Base-by-base conservation (phyloP, 2,888 invertebrate genomes). In the Zonitis immaculata region DNA sequence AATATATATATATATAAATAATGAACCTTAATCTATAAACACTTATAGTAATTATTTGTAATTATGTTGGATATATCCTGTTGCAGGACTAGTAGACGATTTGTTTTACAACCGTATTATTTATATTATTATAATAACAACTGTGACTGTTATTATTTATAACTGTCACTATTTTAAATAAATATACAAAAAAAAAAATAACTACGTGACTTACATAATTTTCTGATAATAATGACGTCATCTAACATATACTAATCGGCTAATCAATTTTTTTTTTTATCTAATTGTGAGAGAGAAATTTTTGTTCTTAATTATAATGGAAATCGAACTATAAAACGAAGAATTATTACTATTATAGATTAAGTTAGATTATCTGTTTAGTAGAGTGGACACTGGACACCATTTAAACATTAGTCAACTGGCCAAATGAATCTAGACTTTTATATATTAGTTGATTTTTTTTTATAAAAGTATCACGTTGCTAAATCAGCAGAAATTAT, bases 161-260 rank as follows among this genome's bases (percentile, higher is more conserved):
- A 46, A 16, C 42, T 51, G 51, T 46, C 51, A 46, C 22, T 44
- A 49, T 49, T 49, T 44, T 49, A 49, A 52, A 52, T 52, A 32
- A 49, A 44, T 44, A 30, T 44, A 32, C 30, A 52, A 52, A 18
- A 39, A 18, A 35, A 35, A 45, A 52, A 52, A 52, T 30, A 47
- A 52, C 52, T 32, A 52, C 52, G 52, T 52, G 52, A 52, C 52
- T 52, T 44, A 44, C 44, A 49, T 35, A 44, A 49, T 49, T 52
- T 39, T 47, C 47, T 43, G 30, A 44, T 25, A n/a, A 45, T 39
- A 48, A 44, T 52, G 52, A 52, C 52, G 52, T 52, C 52, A 52
- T 35, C 26, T 35, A 39, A 30, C 30, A 20, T 26, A 30, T 45
- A 45, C 28, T 49, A 48, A 48, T 52, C 39, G 42, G 26, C 18